Evolutionary conservation across 2,888 invertebrate genomes (phyloP).

Genomic region (Stramonita haemastoma): DNA sequence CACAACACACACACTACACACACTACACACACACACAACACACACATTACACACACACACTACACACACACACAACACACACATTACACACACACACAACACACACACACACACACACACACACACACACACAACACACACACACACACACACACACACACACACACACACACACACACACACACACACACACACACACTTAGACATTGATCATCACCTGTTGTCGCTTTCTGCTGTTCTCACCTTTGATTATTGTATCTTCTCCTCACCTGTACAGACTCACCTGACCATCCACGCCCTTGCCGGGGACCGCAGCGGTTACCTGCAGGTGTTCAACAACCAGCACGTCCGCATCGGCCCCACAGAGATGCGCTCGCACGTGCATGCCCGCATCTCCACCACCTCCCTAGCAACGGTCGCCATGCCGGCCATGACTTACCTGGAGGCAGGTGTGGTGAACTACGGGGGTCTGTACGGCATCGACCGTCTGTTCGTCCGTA

Average conservation of each 20-base stretch:
- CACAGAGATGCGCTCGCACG: slow-evolving; percentile 49
- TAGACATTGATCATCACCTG: too few species aligned
- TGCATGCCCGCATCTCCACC: slow-evolving; percentile 53
- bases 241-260: not conserved
- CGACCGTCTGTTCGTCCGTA: slow-evolving; percentile 57
- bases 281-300: slow-evolving; percentile 50
- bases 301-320: slow-evolving; percentile 58
- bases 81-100: too few species aligned
- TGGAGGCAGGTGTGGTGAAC: slow-evolving; percentile 52
- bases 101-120: too few species aligned
- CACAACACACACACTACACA: too few species aligned
- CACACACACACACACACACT: not conserved
- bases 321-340: slow-evolving; percentile 48
- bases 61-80: too few species aligned
- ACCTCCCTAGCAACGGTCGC: slow-evolving; percentile 44
- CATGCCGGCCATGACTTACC: slow-evolving; percentile 54
- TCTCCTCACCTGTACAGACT: slow-evolving; percentile 18
- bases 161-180: not conserved
- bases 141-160: not conserved
- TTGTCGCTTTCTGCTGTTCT: too few species aligned
- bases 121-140: too few species aligned
- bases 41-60: too few species aligned
- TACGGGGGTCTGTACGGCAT: slow-evolving; percentile 56
- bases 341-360: slow-evolving; percentile 50
- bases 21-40: too few species aligned